These are phyloP conservation scores for Recurvirostra avosetta DNA, from an alignment of 2,113 vertebrate species.

Conservation along the genomic window DNA sequence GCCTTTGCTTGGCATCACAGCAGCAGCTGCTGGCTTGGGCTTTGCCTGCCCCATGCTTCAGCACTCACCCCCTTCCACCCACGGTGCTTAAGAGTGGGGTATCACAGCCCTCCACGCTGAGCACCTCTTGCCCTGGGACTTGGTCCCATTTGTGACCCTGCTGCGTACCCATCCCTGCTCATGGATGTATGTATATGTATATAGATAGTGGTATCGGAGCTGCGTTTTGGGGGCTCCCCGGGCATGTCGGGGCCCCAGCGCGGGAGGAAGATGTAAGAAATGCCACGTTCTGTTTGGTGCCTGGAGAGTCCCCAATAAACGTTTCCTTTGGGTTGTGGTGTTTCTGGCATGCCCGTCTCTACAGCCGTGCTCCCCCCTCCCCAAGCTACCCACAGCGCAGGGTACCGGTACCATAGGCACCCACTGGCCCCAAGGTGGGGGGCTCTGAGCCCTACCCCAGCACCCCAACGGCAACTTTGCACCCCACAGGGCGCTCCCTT, in stretches of 20 bases:
- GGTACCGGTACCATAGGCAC: neutral
- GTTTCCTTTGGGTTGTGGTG: neutral
- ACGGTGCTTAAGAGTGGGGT: neutral
- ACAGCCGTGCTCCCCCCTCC: neutral
- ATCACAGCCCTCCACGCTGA: fast-evolving
- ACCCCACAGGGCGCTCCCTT: fast-evolving
- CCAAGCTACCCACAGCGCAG: fast-evolving
- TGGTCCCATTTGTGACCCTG: neutral
- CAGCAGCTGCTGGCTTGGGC: neutral
- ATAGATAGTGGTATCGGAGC: neutral
- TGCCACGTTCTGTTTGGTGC: neutral
- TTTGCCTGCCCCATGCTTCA: constrained; percentile 51
- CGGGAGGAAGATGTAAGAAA: constrained; percentile 32
- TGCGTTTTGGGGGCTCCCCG: fast-evolving
- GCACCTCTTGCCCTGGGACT: neutral
- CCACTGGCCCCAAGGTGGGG: fast-evolving
- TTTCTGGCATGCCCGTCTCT: neutral
- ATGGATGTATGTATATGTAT: constrained; percentile 30
- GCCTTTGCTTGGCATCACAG: neutral
- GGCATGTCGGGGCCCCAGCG: fast-evolving
- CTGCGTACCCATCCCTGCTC: neutral
- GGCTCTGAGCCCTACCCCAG: neutral
- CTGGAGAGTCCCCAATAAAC: constrained; percentile 26
- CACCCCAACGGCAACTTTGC: neutral
- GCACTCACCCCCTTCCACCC: neutral